Conservation (phyloP, 2,797 vertebrate species). For the Sebastes kiyomatsui region DNA sequence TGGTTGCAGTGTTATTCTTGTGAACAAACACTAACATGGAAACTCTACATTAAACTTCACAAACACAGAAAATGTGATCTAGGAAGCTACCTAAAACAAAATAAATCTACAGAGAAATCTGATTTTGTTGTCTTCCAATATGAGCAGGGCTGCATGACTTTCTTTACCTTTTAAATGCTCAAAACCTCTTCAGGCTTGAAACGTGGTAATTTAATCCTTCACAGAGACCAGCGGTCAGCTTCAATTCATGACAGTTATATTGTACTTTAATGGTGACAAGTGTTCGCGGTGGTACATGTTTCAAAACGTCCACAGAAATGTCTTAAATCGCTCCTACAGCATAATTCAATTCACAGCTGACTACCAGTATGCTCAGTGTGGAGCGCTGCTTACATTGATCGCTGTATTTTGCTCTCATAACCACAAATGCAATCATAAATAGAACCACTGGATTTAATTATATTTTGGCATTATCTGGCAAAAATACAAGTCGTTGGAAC, state of each 20-base stretch:
- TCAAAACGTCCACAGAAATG: not conserved
- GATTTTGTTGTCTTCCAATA: not conserved
- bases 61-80: not conserved
- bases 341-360: not conserved
- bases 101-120: not conserved
- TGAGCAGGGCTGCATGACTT: not conserved
- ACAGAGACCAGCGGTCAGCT: not conserved
- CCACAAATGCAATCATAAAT: not conserved
- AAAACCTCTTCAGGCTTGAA: not conserved
- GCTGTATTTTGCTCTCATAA: not conserved
- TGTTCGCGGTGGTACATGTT: not conserved
- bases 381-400: not conserved
- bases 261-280: not conserved
- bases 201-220: not conserved
- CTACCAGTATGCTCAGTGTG: not conserved
- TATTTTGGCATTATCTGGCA: not conserved
- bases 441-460: not conserved
- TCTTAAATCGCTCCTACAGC: not conserved
- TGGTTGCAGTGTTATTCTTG: not conserved
- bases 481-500: not conserved
- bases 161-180: not conserved
- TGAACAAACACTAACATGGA: not conserved
- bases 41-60: not conserved
- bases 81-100: not conserved
- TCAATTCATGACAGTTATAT: not conserved